Percentiles rank a stretch among this genome's conserved stretches.
Evolutionary conservation across 2,888 invertebrate species (phyloP).

Genomic region (Ochropleura plecta): DNA sequence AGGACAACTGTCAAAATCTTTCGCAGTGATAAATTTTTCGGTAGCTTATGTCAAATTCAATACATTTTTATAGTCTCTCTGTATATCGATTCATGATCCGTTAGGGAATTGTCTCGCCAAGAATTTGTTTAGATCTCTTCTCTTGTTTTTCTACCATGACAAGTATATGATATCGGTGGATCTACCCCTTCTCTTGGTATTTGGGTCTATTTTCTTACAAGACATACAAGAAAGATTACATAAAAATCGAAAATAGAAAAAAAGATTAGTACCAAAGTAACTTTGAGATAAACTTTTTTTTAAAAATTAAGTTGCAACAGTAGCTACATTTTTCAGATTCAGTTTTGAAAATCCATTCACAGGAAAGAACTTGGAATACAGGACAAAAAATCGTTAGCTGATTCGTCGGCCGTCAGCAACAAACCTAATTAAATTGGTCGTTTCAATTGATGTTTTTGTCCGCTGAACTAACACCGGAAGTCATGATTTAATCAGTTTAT

Average conservation of each 20-base stretch:
- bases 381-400: conserved; percentile 1
- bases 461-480: conserved; percentile 47
- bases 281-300: neutral
- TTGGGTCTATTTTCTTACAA: neutral
- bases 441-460: conserved; percentile 35
- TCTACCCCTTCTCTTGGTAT: too few relatives aligned
- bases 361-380: neutral
- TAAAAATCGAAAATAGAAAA: neutral
- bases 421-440: conserved; percentile 19
- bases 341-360: neutral
- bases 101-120: neutral
- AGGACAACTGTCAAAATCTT: neutral
- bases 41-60: neutral
- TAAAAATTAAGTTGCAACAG: neutral
- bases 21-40: neutral
- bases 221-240: neutral
- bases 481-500: conserved; percentile 55
- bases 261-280: neutral
- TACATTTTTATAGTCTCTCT: neutral
- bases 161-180: too few relatives aligned
- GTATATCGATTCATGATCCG: neutral
- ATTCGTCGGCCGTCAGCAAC: conserved; percentile 5
- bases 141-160: neutral
- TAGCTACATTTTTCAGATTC: neutral
- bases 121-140: neutral